Conservation (phyloP, 2,888 invertebrate genomes). For the Amorpha juglandis region DNA sequence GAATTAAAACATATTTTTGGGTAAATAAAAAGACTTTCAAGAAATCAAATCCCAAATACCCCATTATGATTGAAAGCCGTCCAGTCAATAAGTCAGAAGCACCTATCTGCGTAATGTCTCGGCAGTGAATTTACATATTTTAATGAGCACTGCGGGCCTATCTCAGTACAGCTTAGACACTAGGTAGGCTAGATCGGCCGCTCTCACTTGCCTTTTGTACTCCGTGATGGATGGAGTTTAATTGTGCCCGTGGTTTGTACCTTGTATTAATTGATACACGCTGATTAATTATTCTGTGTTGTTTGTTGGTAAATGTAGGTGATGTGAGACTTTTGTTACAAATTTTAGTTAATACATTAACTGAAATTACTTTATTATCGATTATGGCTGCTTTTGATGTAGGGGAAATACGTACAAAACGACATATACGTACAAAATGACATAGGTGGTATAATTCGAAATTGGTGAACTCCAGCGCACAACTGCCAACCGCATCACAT, state of each 20-base stretch:
- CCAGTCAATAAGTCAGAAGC: slow-evolving; percentile 53
- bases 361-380: background rate
- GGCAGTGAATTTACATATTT: slow-evolving; percentile 80
- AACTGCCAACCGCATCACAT: no score
- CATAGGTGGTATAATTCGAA: no score
- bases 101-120: slow-evolving; percentile 84
- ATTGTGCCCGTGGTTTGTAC: slow-evolving; percentile 22
- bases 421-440: no score
- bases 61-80: slow-evolving; percentile 38
- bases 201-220: slow-evolving; percentile 31
- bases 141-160: slow-evolving; percentile 79
- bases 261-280: slow-evolving; percentile 18
- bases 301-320: background rate
- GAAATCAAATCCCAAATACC: slow-evolving; percentile 9
- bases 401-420: no score
- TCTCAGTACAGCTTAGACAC: slow-evolving; percentile 50
- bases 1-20: no score
- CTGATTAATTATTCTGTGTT: background rate
- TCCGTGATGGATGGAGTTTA: slow-evolving; percentile 28
- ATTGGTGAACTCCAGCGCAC: no score
- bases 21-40: no score
- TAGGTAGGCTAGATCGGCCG: slow-evolving; percentile 25
- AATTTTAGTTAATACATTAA: background rate
- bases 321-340: background rate
- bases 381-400: no score